Base-by-base conservation (phyloP, 2,797 vertebrate species). In the Schizothorax lantsangensis region DNA sequence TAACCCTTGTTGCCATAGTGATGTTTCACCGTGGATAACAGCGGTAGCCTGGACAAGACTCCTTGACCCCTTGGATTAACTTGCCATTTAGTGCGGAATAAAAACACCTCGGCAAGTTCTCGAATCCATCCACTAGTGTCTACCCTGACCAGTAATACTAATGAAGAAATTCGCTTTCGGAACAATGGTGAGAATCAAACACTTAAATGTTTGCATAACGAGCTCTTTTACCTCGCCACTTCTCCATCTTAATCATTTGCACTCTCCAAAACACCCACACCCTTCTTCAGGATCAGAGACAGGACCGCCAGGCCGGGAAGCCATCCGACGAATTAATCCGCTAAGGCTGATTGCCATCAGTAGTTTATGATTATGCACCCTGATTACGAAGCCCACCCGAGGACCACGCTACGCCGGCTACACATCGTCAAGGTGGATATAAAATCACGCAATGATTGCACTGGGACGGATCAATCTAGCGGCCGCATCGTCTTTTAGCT, bases 201-300 rank as follows among this genome's bases (percentile, higher is more conserved):
- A 93, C 94, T 95, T 94, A 91, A 93, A 94, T 94, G 95, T 95
- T 95, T 96, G 95, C 95, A 95, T 96, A 96, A 96, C 92, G 91
- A 95, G 94, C 93, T 94, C 93, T 92, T 95, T 95, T 88, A 40
- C 80, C 72, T 88, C 89, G 88, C 88, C 90, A 91, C 92, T 93
- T 91, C 92, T 92, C 92, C 91, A 91, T 94, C 92, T 96, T 96
- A 96, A 96, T 96, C 95, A 96, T 95, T 94, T 93, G 94, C 93
- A 87, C 95, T 95, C 96, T 96, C 94, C 94, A 96, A 94, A 95
- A 95, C 95, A 96, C 96, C 96, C 95, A 96, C 96, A 95, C 94
- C 95, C 93, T 95, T 95, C 94, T 96, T 95, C 94, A 95, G 91
- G 94, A 95, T 95, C 95, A 94, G 93, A 95, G 93, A 95, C 91